These are phyloP conservation scores for Laodelphax striatellus DNA, from an alignment of 1,140 invertebrate genomes.

Conservation along the genomic window DNA sequence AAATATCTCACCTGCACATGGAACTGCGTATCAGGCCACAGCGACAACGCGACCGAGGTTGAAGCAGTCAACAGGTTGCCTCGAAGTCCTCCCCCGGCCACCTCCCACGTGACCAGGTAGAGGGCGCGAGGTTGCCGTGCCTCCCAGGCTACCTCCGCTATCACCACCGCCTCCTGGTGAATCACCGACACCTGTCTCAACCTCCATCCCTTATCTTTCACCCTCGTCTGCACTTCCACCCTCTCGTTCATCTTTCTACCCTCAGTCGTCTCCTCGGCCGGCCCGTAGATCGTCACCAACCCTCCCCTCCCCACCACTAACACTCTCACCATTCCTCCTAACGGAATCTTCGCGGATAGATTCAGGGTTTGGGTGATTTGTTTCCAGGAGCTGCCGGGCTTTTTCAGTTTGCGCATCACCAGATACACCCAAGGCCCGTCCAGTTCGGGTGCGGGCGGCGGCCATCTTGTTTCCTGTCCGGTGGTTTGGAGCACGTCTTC, in stretches of 20 bases:
- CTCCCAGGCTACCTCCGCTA: constrained; percentile 64
- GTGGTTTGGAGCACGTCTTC: constrained; percentile 45
- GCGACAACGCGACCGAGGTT: constrained; percentile 58
- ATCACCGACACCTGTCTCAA: constrained; percentile 51
- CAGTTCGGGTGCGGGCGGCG: constrained; percentile 22
- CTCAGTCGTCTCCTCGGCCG: constrained; percentile 18
- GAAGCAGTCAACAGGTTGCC: constrained; percentile 72
- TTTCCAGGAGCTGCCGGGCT: neutral
- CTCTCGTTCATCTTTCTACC: neutral
- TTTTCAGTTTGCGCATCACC: constrained; percentile 45
- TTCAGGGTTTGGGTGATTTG: constrained; percentile 39
- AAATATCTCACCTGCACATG: constrained; percentile 51
- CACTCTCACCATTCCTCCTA: constrained; percentile 46
- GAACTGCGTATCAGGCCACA: constrained; percentile 69
- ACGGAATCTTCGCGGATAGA: constrained; percentile 42
- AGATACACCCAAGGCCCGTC: constrained; percentile 48
- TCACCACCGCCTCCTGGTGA: constrained; percentile 56
- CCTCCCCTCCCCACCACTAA: constrained; percentile 50
- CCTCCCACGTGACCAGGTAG: constrained; percentile 73
- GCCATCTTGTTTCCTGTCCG: constrained; percentile 40
- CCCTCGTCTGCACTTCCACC: neutral
- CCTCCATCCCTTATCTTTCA: constrained; percentile 35
- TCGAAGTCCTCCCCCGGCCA: constrained; percentile 66
- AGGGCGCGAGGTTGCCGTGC: constrained; percentile 42
- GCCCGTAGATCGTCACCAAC: constrained; percentile 52